phyloP scores from a whole-genome alignment of 2,888 invertebrate genomes.

The Neuroscelio doddi region DNA sequence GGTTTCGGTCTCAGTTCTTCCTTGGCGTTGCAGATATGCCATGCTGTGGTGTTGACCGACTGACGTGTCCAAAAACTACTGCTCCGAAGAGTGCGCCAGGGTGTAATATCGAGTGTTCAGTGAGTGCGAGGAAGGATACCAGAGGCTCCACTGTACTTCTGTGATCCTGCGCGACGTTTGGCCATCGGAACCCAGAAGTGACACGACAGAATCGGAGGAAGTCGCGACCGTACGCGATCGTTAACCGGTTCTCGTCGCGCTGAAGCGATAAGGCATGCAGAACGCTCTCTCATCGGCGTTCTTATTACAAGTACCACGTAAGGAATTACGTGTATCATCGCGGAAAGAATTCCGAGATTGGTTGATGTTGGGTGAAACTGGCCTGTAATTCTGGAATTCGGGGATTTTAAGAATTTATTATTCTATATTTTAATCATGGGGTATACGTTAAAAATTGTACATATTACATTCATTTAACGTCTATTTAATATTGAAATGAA shows the following conservation, averaged over 20 bases:
- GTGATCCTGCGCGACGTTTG: background rate
- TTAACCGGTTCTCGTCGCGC: slow-evolving; percentile 55
- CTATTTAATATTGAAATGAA: too few species aligned
- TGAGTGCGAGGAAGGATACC: too few species aligned
- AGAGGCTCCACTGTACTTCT: too few species aligned
- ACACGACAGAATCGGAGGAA: slow-evolving; percentile 1
- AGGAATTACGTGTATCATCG: background rate
- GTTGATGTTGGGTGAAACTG: too few species aligned
- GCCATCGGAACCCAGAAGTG: background rate
- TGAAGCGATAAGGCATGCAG: slow-evolving; percentile 58
- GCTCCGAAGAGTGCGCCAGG: too few species aligned
- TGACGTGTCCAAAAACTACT: too few species aligned
- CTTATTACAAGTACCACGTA: slow-evolving; percentile 10
- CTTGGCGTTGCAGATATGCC: slow-evolving; percentile 13
- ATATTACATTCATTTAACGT: too few species aligned
- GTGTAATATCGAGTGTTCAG: too few species aligned
- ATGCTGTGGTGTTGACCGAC: slow-evolving; percentile 2
- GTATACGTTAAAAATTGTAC: too few species aligned
- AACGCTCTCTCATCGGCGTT: slow-evolving; percentile 38
- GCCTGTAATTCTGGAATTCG: slow-evolving; percentile 6
- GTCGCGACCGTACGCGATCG: slow-evolving; percentile 41
- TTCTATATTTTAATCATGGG: too few species aligned
- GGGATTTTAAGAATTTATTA: too few species aligned
- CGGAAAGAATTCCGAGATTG: background rate
- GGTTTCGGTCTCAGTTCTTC: slow-evolving; percentile 30